Evolutionary conservation across 2,113 vertebrate genomes (phyloP).

Genomic region (Pollimyrus isidori): DNA sequence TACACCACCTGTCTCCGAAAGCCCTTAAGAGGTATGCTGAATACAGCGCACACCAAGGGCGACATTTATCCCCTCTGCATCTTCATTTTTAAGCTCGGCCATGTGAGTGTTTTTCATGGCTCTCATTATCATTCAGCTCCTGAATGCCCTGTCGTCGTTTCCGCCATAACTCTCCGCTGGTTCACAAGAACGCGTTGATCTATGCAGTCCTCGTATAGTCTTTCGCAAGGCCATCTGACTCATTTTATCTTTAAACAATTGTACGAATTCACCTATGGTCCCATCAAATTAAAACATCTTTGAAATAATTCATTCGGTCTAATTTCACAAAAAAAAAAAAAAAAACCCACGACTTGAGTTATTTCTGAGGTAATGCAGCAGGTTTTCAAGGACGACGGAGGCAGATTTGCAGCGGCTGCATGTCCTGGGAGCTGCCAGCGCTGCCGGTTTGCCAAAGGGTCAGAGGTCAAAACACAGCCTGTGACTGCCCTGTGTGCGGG

Average conservation of each 20-base stretch:
- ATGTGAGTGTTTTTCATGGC: not conserved
- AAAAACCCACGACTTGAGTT: constrained; percentile 13
- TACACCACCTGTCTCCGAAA: not conserved
- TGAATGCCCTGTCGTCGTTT: not conserved
- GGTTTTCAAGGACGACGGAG: not conserved
- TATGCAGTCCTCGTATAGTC: not conserved
- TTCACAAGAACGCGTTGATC: not conserved
- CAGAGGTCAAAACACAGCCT: not conserved
- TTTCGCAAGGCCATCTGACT: not conserved
- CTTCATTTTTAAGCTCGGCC: not conserved
- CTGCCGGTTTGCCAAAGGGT: not conserved
- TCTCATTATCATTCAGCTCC: constrained; percentile 8
- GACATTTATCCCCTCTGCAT: not conserved
- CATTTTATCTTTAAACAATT: constrained; percentile 23
- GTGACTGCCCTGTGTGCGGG: not conserved
- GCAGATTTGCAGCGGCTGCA: not conserved
- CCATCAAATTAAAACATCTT: constrained; percentile 32
- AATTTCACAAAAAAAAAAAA: constrained; percentile 10
- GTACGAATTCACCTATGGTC: constrained; percentile 31
- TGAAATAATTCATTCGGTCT: not conserved
- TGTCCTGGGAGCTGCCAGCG: not conserved
- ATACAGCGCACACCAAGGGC: not conserved
- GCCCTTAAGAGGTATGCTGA: not conserved
- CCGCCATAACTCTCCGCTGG: not conserved
- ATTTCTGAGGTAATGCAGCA: not conserved